A percentile compares a stretch with the other conserved stretches of the same genome.
Evolutionary conservation across 2,888 invertebrate genomes (phyloP).

Genomic region (Tuberolachnus salignus): DNA sequence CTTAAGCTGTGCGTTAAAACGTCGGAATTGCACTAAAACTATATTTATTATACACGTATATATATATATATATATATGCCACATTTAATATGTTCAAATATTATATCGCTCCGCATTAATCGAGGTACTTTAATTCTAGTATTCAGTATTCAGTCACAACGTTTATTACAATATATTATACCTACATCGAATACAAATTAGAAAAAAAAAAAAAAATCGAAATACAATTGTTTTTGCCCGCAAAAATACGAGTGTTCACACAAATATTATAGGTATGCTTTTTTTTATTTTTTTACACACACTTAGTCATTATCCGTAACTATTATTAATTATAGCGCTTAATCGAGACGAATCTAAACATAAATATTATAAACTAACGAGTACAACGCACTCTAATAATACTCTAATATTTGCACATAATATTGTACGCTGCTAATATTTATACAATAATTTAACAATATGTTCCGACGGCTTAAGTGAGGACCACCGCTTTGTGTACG

Average conservation of each 20-base stretch:
- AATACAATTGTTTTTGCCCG: too few relatives aligned
- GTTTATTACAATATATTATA: constrained; percentile 12
- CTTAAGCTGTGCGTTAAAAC: not conserved
- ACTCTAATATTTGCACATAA: not conserved
- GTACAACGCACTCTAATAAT: too few relatives aligned
- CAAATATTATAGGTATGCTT: too few relatives aligned
- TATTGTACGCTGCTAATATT: not conserved
- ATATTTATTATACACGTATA: too few relatives aligned
- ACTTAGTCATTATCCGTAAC: too few relatives aligned
- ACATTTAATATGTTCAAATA: not conserved
- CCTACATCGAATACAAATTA: not conserved
- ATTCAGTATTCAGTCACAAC: constrained; percentile 24
- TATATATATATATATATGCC: not conserved
- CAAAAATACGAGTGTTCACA: too few relatives aligned
- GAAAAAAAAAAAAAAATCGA: not conserved
- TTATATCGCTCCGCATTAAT: not conserved
- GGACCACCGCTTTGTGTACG: constrained; percentile 84
- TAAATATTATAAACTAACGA: too few relatives aligned
- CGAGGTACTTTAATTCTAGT: not conserved
- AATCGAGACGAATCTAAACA: too few relatives aligned
- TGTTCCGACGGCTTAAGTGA: constrained; percentile 68
- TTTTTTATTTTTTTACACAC: too few relatives aligned
- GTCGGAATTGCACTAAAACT: not conserved
- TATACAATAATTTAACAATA: not conserved
- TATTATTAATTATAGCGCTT: too few relatives aligned